Conservation (phyloP, 2,888 invertebrate species). For the Melangyna quadrimaculata region DNA sequence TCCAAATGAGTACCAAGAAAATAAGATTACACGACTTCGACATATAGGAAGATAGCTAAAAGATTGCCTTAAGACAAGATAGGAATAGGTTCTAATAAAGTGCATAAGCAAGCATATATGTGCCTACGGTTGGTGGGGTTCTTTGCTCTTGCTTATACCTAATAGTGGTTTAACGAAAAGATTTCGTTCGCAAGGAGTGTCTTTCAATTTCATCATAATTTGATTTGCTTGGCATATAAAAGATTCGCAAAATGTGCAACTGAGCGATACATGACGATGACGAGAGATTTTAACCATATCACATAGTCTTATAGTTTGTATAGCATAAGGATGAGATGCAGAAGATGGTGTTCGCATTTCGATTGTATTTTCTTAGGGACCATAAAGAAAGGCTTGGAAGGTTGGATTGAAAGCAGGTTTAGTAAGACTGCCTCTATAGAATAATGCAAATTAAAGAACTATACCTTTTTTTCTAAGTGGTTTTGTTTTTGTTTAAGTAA, state of each 20-base stretch:
- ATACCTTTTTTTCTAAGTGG: too few relatives aligned
- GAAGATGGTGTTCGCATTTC: not conserved
- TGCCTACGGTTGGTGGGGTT: not conserved
- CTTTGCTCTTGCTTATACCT: not conserved
- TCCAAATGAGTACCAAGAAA: not conserved
- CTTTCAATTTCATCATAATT: conserved; percentile 55
- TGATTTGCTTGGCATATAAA: conserved; percentile 28
- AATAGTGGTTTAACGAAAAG: conserved; percentile 11
- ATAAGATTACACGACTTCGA: not conserved
- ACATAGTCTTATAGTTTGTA: not conserved
- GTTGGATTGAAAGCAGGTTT: too few relatives aligned
- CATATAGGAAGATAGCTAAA: not conserved
- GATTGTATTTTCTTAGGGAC: not conserved
- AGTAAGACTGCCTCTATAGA: too few relatives aligned
- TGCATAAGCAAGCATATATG: too few relatives aligned
- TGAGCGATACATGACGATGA: not conserved
- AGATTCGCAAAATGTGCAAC: not conserved
- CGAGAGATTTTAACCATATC: not conserved
- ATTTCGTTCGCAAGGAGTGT: conserved; percentile 15
- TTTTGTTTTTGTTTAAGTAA: too few relatives aligned
- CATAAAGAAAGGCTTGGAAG: not conserved
- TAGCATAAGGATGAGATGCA: not conserved
- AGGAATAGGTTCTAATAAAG: conserved; percentile 54
- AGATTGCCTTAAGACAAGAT: conserved; percentile 17
- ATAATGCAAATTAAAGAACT: too few relatives aligned